Evolutionary conservation across 2,797 vertebrate genomes (phyloP).

Genomic region (Protosalanx chinensis): DNA sequence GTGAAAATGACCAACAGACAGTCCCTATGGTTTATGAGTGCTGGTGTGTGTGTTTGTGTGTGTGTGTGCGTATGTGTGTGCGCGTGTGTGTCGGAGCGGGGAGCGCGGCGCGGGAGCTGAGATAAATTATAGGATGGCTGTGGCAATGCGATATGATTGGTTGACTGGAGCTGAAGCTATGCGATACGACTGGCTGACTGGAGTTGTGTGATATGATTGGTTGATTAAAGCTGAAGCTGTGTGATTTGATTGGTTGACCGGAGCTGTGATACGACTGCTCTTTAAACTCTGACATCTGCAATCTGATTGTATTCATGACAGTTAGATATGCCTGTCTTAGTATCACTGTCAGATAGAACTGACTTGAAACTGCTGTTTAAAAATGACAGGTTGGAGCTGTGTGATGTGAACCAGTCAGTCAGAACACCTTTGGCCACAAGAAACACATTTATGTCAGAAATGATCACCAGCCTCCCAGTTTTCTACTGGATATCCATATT

Average conservation of each 20-base stretch:
- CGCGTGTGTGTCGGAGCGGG: no score
- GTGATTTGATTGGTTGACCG: not conserved
- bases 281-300: no score
- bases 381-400: no score
- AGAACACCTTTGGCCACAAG: constrained; percentile 23
- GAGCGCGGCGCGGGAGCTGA: no score
- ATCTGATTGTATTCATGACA: no score
- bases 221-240: not conserved
- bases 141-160: not conserved
- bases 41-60: not conserved
- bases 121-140: no score
- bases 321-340: no score
- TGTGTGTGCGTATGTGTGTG: no score
- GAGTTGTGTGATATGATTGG: not conserved
- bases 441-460: constrained; percentile 28
- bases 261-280: not conserved
- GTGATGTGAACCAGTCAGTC: constrained; percentile 8
- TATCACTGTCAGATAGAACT: no score
- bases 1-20: no score
- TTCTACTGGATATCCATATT: constrained; percentile 11
- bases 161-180: not conserved
- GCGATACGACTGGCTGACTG: not conserved
- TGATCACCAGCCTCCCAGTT: constrained; percentile 18
- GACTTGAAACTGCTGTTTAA: no score
- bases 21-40: no score